Base-by-base conservation (phyloP, 2,113 vertebrate genomes). In the Microcebus lehilahytsara region DNA sequence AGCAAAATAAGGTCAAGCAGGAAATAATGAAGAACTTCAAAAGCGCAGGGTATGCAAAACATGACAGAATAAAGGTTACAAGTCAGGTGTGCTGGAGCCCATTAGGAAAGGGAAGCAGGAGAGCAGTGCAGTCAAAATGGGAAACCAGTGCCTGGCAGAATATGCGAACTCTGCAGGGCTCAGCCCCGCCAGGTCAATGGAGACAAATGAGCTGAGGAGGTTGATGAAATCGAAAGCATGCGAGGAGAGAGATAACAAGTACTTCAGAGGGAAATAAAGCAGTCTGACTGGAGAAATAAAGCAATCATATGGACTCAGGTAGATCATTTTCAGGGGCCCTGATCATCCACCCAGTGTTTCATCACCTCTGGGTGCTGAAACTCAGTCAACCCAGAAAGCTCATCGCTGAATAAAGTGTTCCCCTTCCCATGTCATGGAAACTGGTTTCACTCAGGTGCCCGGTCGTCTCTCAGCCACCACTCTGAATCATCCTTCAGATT, bases 1-100 rank as follows among this genome's bases (percentile, higher is more conserved):
- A 81, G 62, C 58, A 92, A 96, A 93, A 95, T 92, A 77, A 97
- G 93, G 89, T 90, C 95, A 95, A 95, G 58, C n/a, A 23, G 67
- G 74, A 93, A 95, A 96, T 93, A 87, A 92, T 34, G 40, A 96
- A 95, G 86, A 78, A 91, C 56, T 91, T 93, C 62, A 84, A 96
- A 92, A 92, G 27, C 69, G 58, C 14, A 19, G 53, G 40, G 22
- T 81, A 91, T 78, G 51, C 16, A 87, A 93, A 97, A 66, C 96
- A 58, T 80, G 90, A 85, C 88, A 95, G 77, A 84, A 78, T 46
- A 66, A 96, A 80, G 74, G 60, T 93, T 86, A 62, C 49, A 90
- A 46, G 90, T 64, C 53, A 85, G 89, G 85, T 62, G 5, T 40
- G 51, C 81, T 4, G 37, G 69, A 62, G 81, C 78, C 58, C 85